Base-by-base conservation (phyloP, 64 coral and sea anemone genomes). In the Astreopora myriophthalma region DNA sequence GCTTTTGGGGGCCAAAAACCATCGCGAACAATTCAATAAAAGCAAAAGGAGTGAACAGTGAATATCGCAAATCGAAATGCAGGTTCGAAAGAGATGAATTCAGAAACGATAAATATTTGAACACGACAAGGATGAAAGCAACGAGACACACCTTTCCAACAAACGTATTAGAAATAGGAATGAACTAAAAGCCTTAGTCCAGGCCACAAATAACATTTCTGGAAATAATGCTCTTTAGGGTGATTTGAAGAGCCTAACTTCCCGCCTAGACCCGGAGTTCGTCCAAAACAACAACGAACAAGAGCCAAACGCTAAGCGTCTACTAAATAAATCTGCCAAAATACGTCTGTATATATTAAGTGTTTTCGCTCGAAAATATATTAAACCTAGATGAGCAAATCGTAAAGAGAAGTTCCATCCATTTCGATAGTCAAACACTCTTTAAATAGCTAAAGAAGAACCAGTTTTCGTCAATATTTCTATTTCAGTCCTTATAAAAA, bases 31-130 rank as follows among this genome's bases (percentile, higher is more conserved):
- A 37, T 34, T 23, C 34, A 83, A 83, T 64, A 13, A 1, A 25
- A 22, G 4, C 9, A 37, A 8, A 65, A 36, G 12, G 79, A 83
- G 30, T 37, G 20, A 60, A 58, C 52, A 52, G 58, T 83, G 65
- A 65, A 83, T 57, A 64, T 34, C 19, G 55, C 55, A 20, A 64
- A 83, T 83, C 57, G 79, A 34, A 83, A 83, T 32, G 38, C 37
- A 19, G 48, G 75, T 57, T 79, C 75, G 28, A 79, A 29, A 2
- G 17, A 51, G 24, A 51, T 29, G 75, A 78, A 78, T 78, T 49
- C 40, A 24, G 28, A 64, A 34, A 64, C 79, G 57, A 83, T 83
- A 83, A 83, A 83, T 83, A 83, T 83, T 83, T 83, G 79, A 83
- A 83, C 79, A 83, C 34, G n/a, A n/a, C 33, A 83, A 35, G 33